Evolutionary conservation across 2,797 vertebrate species (phyloP).

Genomic region (Anguilla obscura): DNA sequence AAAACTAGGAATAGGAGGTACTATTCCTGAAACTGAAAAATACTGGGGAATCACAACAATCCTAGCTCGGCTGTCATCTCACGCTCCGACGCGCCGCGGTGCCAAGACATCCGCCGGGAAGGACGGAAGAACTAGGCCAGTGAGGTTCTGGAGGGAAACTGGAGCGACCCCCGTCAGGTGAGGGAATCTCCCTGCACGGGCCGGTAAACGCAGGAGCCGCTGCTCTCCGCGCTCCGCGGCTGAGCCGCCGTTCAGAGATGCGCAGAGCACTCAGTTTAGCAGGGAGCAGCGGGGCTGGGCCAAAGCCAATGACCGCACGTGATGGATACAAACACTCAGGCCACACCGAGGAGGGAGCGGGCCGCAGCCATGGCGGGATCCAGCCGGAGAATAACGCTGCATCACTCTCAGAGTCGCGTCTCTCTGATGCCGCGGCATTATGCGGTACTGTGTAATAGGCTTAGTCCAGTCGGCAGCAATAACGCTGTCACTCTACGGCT

Average conservation of each 20-base stretch:
- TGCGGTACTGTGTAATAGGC: not conserved
- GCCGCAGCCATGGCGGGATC: not conserved
- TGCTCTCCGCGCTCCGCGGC: not conserved
- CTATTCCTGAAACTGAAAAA: conserved; percentile 15
- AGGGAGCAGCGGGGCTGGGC: not conserved
- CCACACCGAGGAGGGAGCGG: not conserved
- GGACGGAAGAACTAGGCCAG: not conserved
- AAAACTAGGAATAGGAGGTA: not conserved
- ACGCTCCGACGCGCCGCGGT: not conserved
- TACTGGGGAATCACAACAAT: not conserved
- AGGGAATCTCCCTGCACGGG: not conserved
- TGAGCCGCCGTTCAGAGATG: not conserved
- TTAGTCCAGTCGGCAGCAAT: conserved; percentile 1
- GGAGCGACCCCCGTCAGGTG: not conserved
- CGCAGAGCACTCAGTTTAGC: not conserved
- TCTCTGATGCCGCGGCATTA: not conserved
- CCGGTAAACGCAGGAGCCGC: not conserved
- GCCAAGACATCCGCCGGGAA: conserved; percentile 20
- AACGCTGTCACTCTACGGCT: not conserved
- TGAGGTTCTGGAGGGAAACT: not conserved
- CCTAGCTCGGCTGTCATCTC: not conserved
- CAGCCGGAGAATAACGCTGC: not conserved
- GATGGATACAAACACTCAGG: not conserved
- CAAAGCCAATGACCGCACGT: not conserved
- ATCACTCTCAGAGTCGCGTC: not conserved